Evolutionary conservation across 2,888 invertebrate genomes (phyloP).

Genomic region (Globia sparganii): DNA sequence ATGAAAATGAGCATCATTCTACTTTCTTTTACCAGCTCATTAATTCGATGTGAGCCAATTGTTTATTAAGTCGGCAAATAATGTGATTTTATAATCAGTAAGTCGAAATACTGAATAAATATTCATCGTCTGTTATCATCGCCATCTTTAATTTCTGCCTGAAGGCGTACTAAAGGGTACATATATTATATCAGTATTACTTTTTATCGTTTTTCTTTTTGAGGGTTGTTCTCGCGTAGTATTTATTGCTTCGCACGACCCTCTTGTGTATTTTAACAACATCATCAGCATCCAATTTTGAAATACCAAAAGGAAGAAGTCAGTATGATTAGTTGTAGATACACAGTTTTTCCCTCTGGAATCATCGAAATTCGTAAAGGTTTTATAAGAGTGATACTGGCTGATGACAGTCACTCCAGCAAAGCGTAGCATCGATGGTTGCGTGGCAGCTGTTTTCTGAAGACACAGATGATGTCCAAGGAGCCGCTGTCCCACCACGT

Average conservation of each 20-base stretch:
- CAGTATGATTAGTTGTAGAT: neutral
- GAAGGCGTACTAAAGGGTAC: slow-evolving; percentile 43
- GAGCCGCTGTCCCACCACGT: neutral
- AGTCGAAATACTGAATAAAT: slow-evolving; percentile 58
- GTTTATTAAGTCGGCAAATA: slow-evolving; percentile 61
- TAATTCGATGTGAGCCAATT: slow-evolving; percentile 60
- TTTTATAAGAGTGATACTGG: neutral
- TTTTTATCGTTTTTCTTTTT: slow-evolving; percentile 43
- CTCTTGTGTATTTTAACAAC: slow-evolving; percentile 38
- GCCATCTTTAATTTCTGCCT: slow-evolving; percentile 57
- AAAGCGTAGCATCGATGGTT: neutral
- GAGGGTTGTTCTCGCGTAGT: slow-evolving; percentile 22
- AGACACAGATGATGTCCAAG: neutral
- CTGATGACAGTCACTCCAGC: neutral
- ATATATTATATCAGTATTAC: slow-evolving; percentile 40
- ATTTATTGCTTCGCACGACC: slow-evolving; percentile 33
- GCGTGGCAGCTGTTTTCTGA: neutral
- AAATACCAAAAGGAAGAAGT: neutral
- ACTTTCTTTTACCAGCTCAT: slow-evolving; percentile 58
- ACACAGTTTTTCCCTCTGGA: neutral
- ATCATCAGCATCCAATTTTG: slow-evolving; percentile 13
- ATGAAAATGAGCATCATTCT: slow-evolving; percentile 7
- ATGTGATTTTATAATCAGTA: slow-evolving; percentile 63
- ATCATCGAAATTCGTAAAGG: neutral
- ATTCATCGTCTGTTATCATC: slow-evolving; percentile 56